Percentiles rank a stretch among this genome's conserved stretches.
phyloP scores from a whole-genome alignment of 2,113 vertebrate genomes.

The Cyanocitta stelleri region DNA sequence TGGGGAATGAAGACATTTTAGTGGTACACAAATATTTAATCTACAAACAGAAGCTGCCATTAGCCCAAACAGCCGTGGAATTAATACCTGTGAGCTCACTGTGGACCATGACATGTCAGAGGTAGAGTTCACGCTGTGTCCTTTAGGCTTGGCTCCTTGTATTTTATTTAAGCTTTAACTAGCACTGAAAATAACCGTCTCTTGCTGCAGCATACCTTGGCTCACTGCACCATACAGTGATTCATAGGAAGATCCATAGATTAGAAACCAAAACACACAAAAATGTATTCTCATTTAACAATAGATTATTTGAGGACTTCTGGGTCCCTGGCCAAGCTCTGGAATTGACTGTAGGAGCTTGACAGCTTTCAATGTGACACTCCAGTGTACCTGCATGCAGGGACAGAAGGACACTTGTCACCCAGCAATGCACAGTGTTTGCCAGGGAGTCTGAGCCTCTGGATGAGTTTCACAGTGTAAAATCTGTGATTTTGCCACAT shows the following conservation, averaged over 20 bases:
- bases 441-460: background rate
- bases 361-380: background rate
- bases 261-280: background rate
- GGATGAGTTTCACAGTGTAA: background rate
- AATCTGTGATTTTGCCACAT: background rate
- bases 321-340: background rate
- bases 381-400: background rate
- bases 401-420: background rate
- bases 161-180: background rate
- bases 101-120: slow-evolving; percentile 81
- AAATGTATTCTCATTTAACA: background rate
- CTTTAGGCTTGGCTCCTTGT: background rate
- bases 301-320: background rate
- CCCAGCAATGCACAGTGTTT: background rate
- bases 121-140: slow-evolving; percentile 42
- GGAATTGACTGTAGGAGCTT: background rate
- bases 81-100: slow-evolving; percentile 80
- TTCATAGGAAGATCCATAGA: background rate
- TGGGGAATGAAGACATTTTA: background rate
- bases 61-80: slow-evolving; percentile 83
- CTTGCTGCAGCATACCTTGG: background rate
- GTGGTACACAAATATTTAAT: background rate
- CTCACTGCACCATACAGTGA: background rate
- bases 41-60: slow-evolving; percentile 75
- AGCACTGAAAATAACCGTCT: background rate